Conservation (phyloP, 2,113 vertebrate genomes). For the Limnothrissa miodon region DNA sequence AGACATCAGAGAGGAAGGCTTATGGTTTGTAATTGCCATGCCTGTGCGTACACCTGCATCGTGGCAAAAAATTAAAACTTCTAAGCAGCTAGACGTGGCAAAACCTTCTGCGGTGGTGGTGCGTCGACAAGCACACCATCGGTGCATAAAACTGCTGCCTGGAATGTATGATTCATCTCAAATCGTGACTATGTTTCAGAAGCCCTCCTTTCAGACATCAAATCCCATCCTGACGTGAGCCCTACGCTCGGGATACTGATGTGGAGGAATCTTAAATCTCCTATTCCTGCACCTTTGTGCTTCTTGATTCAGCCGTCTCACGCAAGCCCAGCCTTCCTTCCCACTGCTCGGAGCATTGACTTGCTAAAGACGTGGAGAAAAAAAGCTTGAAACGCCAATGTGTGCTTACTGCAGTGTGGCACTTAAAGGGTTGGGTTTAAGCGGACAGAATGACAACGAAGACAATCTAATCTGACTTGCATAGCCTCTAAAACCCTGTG, state of each 20-base stretch:
- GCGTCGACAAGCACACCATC: not conserved
- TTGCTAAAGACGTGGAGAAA: not conserved
- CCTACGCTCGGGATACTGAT: not conserved
- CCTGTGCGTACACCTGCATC: not conserved
- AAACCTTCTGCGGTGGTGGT: not conserved
- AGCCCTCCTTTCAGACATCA: not conserved
- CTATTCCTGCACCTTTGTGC: not conserved
- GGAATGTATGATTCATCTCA: slow-evolving; percentile 6
- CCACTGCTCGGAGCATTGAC: not conserved
- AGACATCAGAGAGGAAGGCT: not conserved
- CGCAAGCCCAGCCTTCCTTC: not conserved
- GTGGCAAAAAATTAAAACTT: not conserved
- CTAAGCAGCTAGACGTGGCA: not conserved
- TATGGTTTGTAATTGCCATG: not conserved
- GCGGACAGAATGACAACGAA: not conserved
- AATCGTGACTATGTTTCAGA: slow-evolving; percentile 16
- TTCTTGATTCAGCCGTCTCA: not conserved
- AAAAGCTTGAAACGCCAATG: not conserved
- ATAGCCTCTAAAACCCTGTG: not conserved
- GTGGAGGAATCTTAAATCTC: not conserved
- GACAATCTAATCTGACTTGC: not conserved
- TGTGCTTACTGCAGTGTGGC: not conserved
- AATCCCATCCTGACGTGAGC: not conserved
- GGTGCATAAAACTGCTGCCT: not conserved
- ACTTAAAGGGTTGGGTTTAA: not conserved